A percentile compares a stretch with the other conserved stretches of the same genome.
Conservation (phyloP, 2,888 invertebrate species). For the Pyrocoelia pectoralis region DNA sequence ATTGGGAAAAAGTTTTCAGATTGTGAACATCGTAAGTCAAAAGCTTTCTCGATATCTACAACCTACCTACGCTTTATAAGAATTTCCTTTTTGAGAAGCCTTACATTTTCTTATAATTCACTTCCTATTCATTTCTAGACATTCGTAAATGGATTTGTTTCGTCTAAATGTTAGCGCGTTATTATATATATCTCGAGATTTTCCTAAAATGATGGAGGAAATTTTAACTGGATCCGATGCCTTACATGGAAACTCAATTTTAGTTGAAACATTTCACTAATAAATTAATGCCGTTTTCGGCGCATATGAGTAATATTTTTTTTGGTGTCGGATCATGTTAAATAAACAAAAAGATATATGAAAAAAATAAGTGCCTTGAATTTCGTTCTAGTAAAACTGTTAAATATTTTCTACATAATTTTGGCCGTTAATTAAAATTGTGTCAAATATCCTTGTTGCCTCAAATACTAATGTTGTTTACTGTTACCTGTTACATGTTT, state of each 20-base stretch:
- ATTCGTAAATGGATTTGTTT: constrained; percentile 7
- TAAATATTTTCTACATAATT: too few relatives aligned
- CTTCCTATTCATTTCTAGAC: constrained; percentile 7
- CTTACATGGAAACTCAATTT: constrained; percentile 7
- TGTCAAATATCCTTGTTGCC: too few relatives aligned
- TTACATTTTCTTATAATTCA: constrained; percentile 8
- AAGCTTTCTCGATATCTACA: background rate
- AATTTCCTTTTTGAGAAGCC: background rate
- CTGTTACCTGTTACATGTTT: too few relatives aligned
- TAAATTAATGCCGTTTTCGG: background rate
- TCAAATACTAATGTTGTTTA: too few relatives aligned
- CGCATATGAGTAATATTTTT: too few relatives aligned
- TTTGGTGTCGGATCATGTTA: background rate
- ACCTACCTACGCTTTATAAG: background rate
- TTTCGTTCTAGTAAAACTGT: too few relatives aligned
- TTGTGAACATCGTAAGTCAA: background rate
- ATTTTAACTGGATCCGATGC: background rate
- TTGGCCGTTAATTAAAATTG: too few relatives aligned
- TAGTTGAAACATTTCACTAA: background rate
- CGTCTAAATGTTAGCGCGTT: background rate
- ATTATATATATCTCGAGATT: constrained; percentile 4
- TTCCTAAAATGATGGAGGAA: constrained; percentile 1
- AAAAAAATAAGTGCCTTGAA: too few relatives aligned
- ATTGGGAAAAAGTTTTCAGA: background rate
- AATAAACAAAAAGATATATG: background rate